phyloP scores from a whole-genome alignment of 2,113 vertebrate genomes.

The Melanerpes aurifrons region DNA sequence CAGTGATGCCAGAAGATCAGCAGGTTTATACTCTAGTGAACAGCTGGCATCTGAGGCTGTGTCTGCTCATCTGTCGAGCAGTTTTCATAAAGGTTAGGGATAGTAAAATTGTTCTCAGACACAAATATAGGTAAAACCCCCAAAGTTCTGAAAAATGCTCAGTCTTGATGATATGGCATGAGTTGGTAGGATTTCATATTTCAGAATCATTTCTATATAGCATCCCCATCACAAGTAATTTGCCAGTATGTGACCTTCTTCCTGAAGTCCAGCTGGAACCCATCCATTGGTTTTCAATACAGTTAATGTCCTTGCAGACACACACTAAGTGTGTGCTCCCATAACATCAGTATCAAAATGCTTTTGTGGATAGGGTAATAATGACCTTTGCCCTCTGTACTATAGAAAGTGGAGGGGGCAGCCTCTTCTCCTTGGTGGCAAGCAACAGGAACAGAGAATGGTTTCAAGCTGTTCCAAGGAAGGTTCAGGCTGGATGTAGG shows the following conservation, averaged over 20 bases:
- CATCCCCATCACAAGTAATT: not conserved
- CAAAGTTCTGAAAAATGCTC: not conserved
- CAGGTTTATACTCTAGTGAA: conserved; percentile 15
- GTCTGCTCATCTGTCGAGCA: conserved; percentile 24
- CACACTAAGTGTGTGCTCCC: not conserved
- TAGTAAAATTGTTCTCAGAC: not conserved
- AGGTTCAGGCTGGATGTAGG: no score
- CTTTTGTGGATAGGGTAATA: not conserved
- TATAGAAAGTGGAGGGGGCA: not conserved
- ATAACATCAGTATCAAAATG: not conserved
- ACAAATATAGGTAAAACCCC: not conserved
- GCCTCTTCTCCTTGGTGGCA: no score
- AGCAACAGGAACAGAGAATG: no score
- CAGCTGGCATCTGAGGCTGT: not conserved
- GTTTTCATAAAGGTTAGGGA: conserved; percentile 16
- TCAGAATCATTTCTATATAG: not conserved
- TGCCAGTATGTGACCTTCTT: not conserved
- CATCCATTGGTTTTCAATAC: not conserved
- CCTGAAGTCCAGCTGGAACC: not conserved
- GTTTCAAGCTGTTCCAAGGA: no score
- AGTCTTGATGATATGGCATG: not conserved
- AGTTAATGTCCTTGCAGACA: not conserved
- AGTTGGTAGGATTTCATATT: not conserved
- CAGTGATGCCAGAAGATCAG: conserved; percentile 26
- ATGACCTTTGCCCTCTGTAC: not conserved